Conservation (phyloP, 1,140 invertebrate genomes). For the Teleogryllus occipitalis region DNA sequence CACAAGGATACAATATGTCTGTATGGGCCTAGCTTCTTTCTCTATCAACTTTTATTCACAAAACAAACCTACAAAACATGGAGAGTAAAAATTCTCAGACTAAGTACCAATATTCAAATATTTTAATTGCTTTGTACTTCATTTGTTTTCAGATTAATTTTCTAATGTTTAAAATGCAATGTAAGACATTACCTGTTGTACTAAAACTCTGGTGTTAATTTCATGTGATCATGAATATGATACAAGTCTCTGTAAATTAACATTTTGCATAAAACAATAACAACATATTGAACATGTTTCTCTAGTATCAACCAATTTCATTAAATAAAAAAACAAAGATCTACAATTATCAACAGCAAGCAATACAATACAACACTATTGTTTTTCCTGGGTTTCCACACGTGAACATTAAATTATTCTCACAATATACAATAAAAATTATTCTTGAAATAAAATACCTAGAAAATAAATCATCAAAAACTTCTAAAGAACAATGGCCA, state of each 20-base stretch:
- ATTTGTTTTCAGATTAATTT: conserved; percentile 12
- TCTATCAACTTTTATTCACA: conserved; percentile 6
- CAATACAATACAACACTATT: not conserved
- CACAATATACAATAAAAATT: not conserved
- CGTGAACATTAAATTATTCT: not conserved
- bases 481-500: not conserved
- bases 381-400: not conserved
- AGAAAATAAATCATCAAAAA: not conserved
- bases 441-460: not conserved
- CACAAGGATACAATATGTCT: conserved; percentile 15
- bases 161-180: not conserved
- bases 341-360: not conserved
- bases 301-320: not conserved
- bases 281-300: conserved; percentile 8
- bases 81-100: conserved; percentile 15
- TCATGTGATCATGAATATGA: not conserved
- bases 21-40: not conserved
- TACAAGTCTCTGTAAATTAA: conserved; percentile 8
- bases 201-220: not conserved
- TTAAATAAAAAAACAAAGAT: not conserved
- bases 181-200: not conserved
- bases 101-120: conserved; percentile 14
- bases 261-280: not conserved
- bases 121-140: conserved; percentile 6
- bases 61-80: conserved; percentile 18